phyloP scores from a whole-genome alignment of 2,888 invertebrate genomes.

The Polydrusus cervinus region DNA sequence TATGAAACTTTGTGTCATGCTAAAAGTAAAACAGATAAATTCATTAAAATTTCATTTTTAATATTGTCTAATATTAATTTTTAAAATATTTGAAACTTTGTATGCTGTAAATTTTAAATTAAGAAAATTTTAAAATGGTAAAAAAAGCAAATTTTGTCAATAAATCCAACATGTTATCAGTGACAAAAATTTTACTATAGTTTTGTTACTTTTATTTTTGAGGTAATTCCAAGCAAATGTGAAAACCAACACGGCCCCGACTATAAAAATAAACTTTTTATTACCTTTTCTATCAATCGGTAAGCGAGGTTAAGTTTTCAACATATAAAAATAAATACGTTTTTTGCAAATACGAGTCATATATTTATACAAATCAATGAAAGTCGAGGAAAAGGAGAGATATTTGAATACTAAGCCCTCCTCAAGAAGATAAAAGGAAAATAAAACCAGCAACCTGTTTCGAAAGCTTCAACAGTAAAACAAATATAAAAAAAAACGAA shows the following conservation, averaged over 20 bases:
- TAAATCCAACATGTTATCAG: too few species aligned
- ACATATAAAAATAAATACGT: conserved; percentile 14
- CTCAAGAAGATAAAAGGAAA: conserved; percentile 7
- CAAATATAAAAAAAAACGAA: neutral
- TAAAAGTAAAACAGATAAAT: too few species aligned
- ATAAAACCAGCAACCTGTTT: conserved; percentile 11
- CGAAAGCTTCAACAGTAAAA: neutral
- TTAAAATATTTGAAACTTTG: too few species aligned
- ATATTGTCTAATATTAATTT: too few species aligned
- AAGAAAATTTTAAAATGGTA: too few species aligned
- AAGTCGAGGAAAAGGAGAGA: neutral
- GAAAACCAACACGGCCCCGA: neutral
- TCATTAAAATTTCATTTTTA: too few species aligned
- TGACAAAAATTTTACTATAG: too few species aligned
- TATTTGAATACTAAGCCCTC: conserved; percentile 4
- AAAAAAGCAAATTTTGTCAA: too few species aligned
- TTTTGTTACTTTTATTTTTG: neutral
- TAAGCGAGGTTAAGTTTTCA: conserved; percentile 1
- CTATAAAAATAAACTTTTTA: neutral
- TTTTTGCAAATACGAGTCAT: conserved; percentile 6
- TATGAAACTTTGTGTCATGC: too few species aligned
- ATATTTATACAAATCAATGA: conserved; percentile 17
- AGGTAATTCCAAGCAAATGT: neutral
- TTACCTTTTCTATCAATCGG: conserved; percentile 8
- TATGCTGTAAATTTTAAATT: too few species aligned